Evolutionary conservation across 2,888 invertebrate species (phyloP), one percentile per base, ranked within the genome.

Genomic region (Polyommatus icarus): DNA sequence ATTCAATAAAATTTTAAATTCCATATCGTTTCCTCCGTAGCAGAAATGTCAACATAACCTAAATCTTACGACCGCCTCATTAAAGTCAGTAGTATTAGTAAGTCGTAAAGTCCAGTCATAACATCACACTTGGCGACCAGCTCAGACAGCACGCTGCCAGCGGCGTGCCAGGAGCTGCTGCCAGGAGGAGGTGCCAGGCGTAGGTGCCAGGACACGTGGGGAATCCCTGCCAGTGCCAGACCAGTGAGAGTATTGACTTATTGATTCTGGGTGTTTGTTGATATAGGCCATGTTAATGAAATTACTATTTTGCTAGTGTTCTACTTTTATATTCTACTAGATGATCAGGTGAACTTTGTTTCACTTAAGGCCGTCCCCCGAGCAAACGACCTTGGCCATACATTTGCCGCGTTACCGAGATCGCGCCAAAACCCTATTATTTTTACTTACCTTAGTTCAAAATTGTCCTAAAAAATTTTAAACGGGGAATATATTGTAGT

Each of bases 121-220:
- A 75, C 75, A 75, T 29, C 1, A 20, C 15, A 50, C 24, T 75
- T 75, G 75, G 75, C 75, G 46, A 29, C 75, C 75, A 54, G 50
- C 50, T 7, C 75, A 75, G 75, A 75, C 75, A 50, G 24, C 75
- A 75, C 75, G 75, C 75, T 50, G 29, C 29, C 75, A 24, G 75
- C 29, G 18, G 7, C 7, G 29, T 75, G 75, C 75, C 75, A 54
- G 75, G 75, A 29, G 67, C 18, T 29, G 6, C 4, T 75, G 75
- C 50, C 75, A 75, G 46, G 32, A n/a, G 73, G 18, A 15, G 15
- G 3, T 75, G 75, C 75, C 75, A 75, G 75, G 54, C 67, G 29
- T 0, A 67, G 67, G 67, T 67, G 67, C 46, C 75, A 54, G 50
- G 73, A 40, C 73, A 73, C 73, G 46, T 73, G 73, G 54, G 50